phyloP scores from a whole-genome alignment of 1,140 invertebrate genomes.

The Berghia stephanieae region DNA sequence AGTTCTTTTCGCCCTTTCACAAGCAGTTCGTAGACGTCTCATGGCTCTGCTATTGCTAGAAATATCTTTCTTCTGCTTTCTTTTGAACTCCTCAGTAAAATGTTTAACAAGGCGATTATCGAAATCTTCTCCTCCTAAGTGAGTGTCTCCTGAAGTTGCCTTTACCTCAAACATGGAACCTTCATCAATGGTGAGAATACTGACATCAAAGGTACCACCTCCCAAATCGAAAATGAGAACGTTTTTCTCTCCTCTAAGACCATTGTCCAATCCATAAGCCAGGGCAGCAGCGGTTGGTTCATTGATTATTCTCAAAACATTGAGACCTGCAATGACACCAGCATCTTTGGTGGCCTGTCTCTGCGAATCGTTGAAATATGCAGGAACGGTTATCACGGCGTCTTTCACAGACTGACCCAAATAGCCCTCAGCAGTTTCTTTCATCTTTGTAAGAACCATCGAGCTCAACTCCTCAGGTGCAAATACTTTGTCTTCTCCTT shows the following conservation, averaged over 20 bases:
- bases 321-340: slow-evolving; percentile 52
- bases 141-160: slow-evolving; percentile 82
- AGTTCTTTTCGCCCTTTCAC: slow-evolving; percentile 93
- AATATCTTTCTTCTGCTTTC: slow-evolving; percentile 95
- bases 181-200: too few species aligned
- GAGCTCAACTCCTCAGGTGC: slow-evolving; percentile 87
- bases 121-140: slow-evolving; percentile 98
- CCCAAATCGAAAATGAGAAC: too few species aligned
- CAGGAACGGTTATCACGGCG: slow-evolving; percentile 50
- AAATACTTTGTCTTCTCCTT: slow-evolving; percentile 87
- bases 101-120: slow-evolving; percentile 95
- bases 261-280: slow-evolving; percentile 68
- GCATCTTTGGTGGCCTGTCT: slow-evolving; percentile 68
- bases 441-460: too few species aligned
- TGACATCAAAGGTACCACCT: too few species aligned
- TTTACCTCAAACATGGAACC: slow-evolving; percentile 86
- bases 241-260: slow-evolving; percentile 58
- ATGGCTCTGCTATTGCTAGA: slow-evolving; percentile 87
- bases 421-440: slow-evolving; percentile 93
- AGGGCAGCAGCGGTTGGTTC: slow-evolving; percentile 70
- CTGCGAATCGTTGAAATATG: too few species aligned
- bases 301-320: too few species aligned
- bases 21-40: slow-evolving; percentile 87
- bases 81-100: slow-evolving; percentile 94
- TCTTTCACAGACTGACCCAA: slow-evolving; percentile 66